These are phyloP conservation scores for Antheraea pernyi DNA, from an alignment of 1,140 invertebrate genomes.

Conservation along the genomic window DNA sequence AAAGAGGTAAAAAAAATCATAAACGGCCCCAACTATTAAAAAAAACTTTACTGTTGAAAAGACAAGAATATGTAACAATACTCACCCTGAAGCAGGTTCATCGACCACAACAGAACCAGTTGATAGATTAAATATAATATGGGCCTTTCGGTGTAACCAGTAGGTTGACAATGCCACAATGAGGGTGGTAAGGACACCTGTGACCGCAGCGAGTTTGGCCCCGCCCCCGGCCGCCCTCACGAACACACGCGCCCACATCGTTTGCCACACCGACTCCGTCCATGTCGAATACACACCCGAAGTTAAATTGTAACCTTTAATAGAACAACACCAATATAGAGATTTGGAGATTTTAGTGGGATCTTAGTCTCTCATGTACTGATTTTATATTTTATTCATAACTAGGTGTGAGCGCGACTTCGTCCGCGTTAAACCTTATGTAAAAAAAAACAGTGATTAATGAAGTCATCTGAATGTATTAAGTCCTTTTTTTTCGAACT, in stretches of 20 bases:
- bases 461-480: too few species aligned
- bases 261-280: constrained; percentile 94
- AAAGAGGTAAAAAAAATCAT: too few species aligned
- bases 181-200: constrained; percentile 82
- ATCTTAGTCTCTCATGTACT: too few species aligned
- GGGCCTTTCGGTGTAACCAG: constrained; percentile 83
- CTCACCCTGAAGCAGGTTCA: constrained; percentile 43
- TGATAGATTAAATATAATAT: constrained; percentile 80
- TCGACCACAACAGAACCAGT: constrained; percentile 24
- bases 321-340: background rate
- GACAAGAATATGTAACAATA: background rate
- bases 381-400: too few species aligned
- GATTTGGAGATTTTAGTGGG: too few species aligned
- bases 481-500: too few species aligned
- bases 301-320: constrained; percentile 88
- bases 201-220: constrained; percentile 83
- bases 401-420: too few species aligned
- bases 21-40: too few species aligned
- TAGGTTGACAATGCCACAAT: constrained; percentile 85
- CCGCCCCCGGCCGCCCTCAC: constrained; percentile 86
- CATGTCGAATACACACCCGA: constrained; percentile 92
- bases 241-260: constrained; percentile 89
- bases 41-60: too few species aligned
- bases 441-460: too few species aligned
- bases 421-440: too few species aligned